phyloP scores from a whole-genome alignment of 1,140 invertebrate species.

The Acromyrmex echinatior region DNA sequence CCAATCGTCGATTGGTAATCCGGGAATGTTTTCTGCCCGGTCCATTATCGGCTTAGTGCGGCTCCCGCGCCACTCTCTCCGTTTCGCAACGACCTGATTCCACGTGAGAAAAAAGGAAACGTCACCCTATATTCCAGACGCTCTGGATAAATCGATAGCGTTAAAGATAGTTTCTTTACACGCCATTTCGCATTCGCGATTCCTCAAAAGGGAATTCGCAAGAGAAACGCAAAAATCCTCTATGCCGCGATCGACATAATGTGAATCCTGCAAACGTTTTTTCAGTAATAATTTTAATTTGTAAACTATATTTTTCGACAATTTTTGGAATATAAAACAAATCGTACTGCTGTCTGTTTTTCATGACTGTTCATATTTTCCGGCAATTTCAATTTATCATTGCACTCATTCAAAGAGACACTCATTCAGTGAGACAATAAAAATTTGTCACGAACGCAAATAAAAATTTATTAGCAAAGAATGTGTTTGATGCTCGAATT shows the following conservation, averaged over 20 bases:
- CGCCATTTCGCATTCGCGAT: slow-evolving; percentile 39
- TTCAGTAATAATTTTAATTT: slow-evolving; percentile 5
- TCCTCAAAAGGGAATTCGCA: background rate
- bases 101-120: slow-evolving; percentile 32
- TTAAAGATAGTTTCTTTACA: slow-evolving; percentile 56
- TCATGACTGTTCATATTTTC: background rate
- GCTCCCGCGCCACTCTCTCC: slow-evolving; percentile 10
- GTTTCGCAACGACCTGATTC: slow-evolving; percentile 45
- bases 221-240: background rate
- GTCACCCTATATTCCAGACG: background rate
- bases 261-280: background rate
- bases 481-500: too few relatives aligned
- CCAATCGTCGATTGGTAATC: slow-evolving; percentile 77
- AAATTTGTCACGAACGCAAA: background rate
- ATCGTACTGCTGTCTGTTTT: background rate
- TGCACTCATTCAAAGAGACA: background rate
- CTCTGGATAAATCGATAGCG: slow-evolving; percentile 46
- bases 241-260: background rate
- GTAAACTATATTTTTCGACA: background rate
- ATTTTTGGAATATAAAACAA: background rate
- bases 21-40: slow-evolving; percentile 71
- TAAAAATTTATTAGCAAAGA: slow-evolving; percentile 19
- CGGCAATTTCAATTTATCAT: slow-evolving; percentile 6
- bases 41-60: slow-evolving; percentile 78
- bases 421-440: background rate